phyloP scores from a whole-genome alignment of 2,888 invertebrate genomes.

The Aphidoletes aphidimyza region DNA sequence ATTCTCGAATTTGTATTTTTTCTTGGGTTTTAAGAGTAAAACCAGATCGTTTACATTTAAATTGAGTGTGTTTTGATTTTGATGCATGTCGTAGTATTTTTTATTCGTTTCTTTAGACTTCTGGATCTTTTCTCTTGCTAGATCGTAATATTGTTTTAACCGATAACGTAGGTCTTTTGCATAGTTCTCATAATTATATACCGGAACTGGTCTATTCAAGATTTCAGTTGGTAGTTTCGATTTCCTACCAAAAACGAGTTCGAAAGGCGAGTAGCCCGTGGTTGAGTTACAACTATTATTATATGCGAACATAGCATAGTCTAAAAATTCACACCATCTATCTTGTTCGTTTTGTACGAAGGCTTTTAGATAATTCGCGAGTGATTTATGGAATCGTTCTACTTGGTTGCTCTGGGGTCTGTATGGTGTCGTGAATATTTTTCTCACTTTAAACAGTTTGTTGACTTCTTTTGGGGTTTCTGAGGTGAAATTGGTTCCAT shows the following conservation, averaged over 20 bases:
- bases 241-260: neutral
- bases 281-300: neutral
- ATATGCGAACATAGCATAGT: neutral
- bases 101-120: too few species aligned
- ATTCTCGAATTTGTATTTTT: too few species aligned
- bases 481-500: neutral
- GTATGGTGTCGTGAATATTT: neutral
- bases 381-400: neutral
- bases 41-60: too few species aligned
- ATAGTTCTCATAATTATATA: slow-evolving; percentile 10
- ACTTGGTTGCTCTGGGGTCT: neutral
- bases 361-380: neutral
- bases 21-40: too few species aligned
- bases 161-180: neutral
- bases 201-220: neutral
- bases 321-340: neutral
- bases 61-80: too few species aligned
- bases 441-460: neutral
- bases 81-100: too few species aligned
- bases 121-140: too few species aligned
- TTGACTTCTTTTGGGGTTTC: neutral
- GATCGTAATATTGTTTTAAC: neutral
- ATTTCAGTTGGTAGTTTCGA: neutral
- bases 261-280: neutral
- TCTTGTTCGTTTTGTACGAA: neutral